phyloP scores from a whole-genome alignment of 2,888 invertebrate genomes.

The Yponomeuta plumbellus region DNA sequence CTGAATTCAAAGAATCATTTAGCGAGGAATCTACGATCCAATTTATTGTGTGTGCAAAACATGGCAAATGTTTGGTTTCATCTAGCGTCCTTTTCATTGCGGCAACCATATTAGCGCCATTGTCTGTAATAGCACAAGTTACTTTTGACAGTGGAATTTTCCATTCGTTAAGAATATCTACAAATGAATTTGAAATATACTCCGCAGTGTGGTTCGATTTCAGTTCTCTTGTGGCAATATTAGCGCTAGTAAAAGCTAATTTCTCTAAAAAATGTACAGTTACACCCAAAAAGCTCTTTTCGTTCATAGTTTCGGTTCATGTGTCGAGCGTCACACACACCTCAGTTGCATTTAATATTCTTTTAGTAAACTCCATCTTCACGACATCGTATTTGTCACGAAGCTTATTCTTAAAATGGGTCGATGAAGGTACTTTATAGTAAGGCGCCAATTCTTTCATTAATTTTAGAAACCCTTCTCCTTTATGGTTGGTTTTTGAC shows the following conservation, averaged over 20 bases:
- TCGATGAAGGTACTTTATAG: too few relatives aligned
- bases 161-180: slow-evolving; percentile 15
- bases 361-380: too few relatives aligned
- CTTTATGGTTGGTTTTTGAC: not conserved
- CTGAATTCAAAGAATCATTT: slow-evolving; percentile 10
- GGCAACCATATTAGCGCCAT: slow-evolving; percentile 19
- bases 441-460: too few relatives aligned
- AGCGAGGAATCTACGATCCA: slow-evolving; percentile 1
- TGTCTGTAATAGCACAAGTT: slow-evolving; percentile 17
- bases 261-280: slow-evolving; percentile 14
- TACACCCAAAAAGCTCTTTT: slow-evolving; percentile 13
- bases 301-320: slow-evolving; percentile 15
- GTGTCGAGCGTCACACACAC: slow-evolving; percentile 10
- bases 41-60: slow-evolving; percentile 20
- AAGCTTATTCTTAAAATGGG: too few relatives aligned
- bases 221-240: slow-evolving; percentile 14
- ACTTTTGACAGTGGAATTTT: slow-evolving; percentile 14
- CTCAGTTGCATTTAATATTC: not conserved
- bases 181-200: slow-evolving; percentile 13
- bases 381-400: too few relatives aligned
- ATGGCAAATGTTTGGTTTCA: slow-evolving; percentile 21
- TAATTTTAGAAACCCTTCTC: too few relatives aligned
- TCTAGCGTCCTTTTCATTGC: slow-evolving; percentile 18
- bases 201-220: slow-evolving; percentile 13
- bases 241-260: slow-evolving; percentile 4